Evolutionary conservation across 1,140 invertebrate genomes (phyloP).

Genomic region (Archivesica marissinica): DNA sequence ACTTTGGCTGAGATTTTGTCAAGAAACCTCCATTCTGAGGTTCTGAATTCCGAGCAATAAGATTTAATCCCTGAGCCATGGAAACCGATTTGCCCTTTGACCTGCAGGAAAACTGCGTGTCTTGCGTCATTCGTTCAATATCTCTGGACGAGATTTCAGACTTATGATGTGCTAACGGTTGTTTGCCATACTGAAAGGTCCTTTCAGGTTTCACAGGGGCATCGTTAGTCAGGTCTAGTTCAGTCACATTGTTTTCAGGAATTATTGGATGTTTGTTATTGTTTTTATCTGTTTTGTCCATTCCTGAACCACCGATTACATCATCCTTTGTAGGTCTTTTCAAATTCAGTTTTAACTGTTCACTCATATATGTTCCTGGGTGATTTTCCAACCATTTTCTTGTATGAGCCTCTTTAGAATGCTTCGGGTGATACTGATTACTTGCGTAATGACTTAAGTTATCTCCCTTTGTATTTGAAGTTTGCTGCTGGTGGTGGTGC

Average conservation of each 20-base stretch:
- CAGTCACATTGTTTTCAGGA: slow-evolving; percentile 31
- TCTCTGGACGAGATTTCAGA: slow-evolving; percentile 39
- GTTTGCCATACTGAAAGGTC: slow-evolving; percentile 12
- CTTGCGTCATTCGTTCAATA: not conserved
- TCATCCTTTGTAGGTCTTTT: not conserved
- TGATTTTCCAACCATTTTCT: slow-evolving; percentile 52
- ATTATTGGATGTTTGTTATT: slow-evolving; percentile 42
- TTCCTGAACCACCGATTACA: not conserved
- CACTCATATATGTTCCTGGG: slow-evolving; percentile 44
- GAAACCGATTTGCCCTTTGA: slow-evolving; percentile 51
- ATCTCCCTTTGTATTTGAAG: slow-evolving; percentile 23
- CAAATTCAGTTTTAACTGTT: slow-evolving; percentile 6
- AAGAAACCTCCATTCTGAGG: slow-evolving; percentile 19
- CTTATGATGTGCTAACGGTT: slow-evolving; percentile 38
- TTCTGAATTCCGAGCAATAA: not conserved
- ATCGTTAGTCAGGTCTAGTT: slow-evolving; percentile 12
- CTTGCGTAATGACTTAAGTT: not conserved
- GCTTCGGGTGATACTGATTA: not conserved
- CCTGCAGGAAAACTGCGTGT: not conserved
- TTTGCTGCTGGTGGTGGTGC: slow-evolving; percentile 1
- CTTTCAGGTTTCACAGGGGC: not conserved
- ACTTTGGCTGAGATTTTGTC: slow-evolving; percentile 58
- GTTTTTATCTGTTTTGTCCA: slow-evolving; percentile 38
- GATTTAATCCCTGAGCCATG: slow-evolving; percentile 57
- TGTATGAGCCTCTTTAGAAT: slow-evolving; percentile 57